Evolutionary conservation across 2,113 vertebrate species (phyloP), one percentile per base, ranked within the genome.

Genomic region (Sphyrna mokarran): DNA sequence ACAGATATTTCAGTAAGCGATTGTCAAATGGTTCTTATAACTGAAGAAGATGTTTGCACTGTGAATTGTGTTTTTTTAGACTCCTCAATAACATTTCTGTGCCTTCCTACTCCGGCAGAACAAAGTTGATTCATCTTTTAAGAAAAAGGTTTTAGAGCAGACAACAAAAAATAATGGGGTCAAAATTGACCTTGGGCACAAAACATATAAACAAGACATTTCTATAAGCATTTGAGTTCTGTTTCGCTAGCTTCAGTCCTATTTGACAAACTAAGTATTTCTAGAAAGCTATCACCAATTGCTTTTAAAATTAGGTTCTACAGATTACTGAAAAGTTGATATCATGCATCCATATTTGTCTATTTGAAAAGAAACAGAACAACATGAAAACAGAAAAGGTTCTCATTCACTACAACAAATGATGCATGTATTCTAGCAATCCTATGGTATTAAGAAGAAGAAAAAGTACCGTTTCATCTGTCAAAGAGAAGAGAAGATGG

Each of bases 91-190:
- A 87, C 20, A 23, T 13, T 26, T 87, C 43, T 54, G 2, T 54
- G 85, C 22, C 0, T 26, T 54, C 13, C 85, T 54, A 23, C 7
- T 54, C 43, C 43, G 54, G 8, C 40, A 90, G 54, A 61, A 61
- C 87, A 26, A 90, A 58, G 48, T 90, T 90, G 54, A 90, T 90
- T 90, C 54, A 61, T 61, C 54, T n/a, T 90, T 90, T 29, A 90
- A 61, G 54, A 90, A 14, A 26, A 90, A 90, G 14, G 23, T 90
- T 90, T 58, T 61, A 13, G 54, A 58, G 29, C 54, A 16, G 7
- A 54, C 13, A 89, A 23, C 86, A 89, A 89, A 89, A 89, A 4
- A 83, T 33, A 90, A 61, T 33, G 11, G 26, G 13, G 54, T 10
- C 23, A 26, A 23, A 54, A 26, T 87, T 54, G 22, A 22, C 29